Conservation (phyloP, 2,888 invertebrate genomes). For the Diaperis boleti region DNA sequence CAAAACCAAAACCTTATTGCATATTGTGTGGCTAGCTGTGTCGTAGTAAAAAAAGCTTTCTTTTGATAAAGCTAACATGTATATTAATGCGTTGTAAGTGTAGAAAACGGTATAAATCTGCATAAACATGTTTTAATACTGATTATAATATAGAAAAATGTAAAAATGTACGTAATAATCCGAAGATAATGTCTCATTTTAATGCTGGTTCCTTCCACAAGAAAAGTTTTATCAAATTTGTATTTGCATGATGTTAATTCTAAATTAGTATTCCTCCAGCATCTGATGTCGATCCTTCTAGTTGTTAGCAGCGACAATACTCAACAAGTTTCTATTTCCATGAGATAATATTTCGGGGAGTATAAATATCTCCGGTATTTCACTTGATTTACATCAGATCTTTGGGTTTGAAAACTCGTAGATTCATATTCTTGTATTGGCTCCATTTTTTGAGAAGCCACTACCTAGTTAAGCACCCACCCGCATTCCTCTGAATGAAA, state of each 20-base stretch:
- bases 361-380: conserved; percentile 37
- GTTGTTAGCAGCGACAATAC: conserved; percentile 7
- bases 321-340: conserved; percentile 33
- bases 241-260: neutral
- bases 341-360: conserved; percentile 18
- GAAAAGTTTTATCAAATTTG: neutral
- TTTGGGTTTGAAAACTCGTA: conserved; percentile 48
- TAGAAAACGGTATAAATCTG: no score
- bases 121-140: no score
- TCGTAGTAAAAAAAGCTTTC: no score
- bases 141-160: no score
- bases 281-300: neutral
- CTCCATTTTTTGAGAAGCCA: conserved; percentile 41
- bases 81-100: no score
- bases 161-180: no score
- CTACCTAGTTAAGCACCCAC: conserved; percentile 27
- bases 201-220: no score
- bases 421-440: conserved; percentile 47
- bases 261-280: neutral
- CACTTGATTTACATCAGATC: conserved; percentile 47
- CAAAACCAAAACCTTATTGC: no score
- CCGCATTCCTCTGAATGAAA: conserved; percentile 36
- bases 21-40: no score
- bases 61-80: no score
- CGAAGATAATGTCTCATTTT: no score